Evolutionary conservation across 2,797 vertebrate species (phyloP).

Genomic region (Acanthis flammea): DNA sequence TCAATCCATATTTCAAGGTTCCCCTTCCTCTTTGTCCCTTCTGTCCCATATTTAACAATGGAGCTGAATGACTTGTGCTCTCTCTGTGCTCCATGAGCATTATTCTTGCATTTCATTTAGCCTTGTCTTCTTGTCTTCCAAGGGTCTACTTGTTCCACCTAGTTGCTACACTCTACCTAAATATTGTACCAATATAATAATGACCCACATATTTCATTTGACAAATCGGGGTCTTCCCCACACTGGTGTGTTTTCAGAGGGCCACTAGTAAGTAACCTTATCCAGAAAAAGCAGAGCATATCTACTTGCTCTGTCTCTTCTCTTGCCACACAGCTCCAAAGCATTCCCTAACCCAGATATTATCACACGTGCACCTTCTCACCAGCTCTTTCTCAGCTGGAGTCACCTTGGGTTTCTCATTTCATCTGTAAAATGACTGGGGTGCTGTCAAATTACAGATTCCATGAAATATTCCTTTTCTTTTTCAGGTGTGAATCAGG

Average conservation of each 20-base stretch:
- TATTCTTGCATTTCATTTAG: neutral
- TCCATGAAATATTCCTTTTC: neutral
- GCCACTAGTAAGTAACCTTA: neutral
- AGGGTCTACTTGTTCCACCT: neutral
- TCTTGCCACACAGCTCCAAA: neutral
- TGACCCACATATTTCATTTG: neutral
- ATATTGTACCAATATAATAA: neutral
- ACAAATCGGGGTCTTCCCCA: neutral
- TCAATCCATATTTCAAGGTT: neutral
- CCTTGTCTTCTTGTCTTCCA: neutral
- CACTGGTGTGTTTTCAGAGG: accelerated
- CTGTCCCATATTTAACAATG: neutral
- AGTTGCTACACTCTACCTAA: neutral
- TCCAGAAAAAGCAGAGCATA: neutral
- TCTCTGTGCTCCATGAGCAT: neutral
- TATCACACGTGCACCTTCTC: neutral
- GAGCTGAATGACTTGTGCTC: neutral
- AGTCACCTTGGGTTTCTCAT: neutral
- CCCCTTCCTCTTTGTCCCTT: neutral
- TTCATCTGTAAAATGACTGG: neutral
- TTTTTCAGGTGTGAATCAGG: constrained; percentile 88
- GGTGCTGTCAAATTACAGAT: neutral
- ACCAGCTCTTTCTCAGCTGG: neutral
- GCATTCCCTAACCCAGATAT: neutral
- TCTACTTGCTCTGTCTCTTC: neutral